Evolutionary conservation across 2,797 vertebrate species (phyloP), one percentile per base, ranked within the genome.

Genomic region (Hydrophis major): DNA sequence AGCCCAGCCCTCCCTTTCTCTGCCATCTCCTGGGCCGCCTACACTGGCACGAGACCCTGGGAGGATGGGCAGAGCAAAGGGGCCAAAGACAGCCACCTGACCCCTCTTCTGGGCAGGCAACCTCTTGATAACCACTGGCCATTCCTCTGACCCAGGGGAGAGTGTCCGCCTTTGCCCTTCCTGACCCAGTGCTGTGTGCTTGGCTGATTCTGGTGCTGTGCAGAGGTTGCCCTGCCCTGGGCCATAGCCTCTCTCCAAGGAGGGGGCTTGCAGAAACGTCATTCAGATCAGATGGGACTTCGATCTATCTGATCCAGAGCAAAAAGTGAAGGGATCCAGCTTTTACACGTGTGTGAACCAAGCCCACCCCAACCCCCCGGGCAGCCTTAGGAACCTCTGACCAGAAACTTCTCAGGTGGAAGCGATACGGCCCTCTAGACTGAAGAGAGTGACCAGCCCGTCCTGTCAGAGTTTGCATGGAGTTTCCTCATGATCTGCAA

Each of bases 351-450:
- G 99, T 98, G 98, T 99, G 98, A 99, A 99, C 98, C 8, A 53
- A 53, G 98, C 98, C 98, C 98, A 98, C 98, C 98, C 99, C 98
- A 37, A 98, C 98, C 32, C 98, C 98, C 98, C 47, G 47, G 47
- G 8, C 99, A 98, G 98, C 99, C 99, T 99, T 99, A 98, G 98
- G 99, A 98, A 98, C 98, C 99, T 99, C 98, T 98, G 98, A 97
- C 98, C 97, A 60, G 93, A 91, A 96, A 93, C 28, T 18, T 50
- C 47, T n/a, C 18, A 93, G 90, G 95, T 94, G 90, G 98, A 94
- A 96, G 89, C 83, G 91, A 92, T 8, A 0, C 96, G 97, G 69
- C 98, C 98, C 97, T 98, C 97, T 96, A 94, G 98, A 98, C 98
- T 98, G 98, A 98, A 97, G 98, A 97, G 98, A 98, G 2, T 27